Evolutionary conservation across 1,140 invertebrate species (phyloP), one percentile per base, ranked within the genome.

Genomic region (Cotesia chilonis): DNA sequence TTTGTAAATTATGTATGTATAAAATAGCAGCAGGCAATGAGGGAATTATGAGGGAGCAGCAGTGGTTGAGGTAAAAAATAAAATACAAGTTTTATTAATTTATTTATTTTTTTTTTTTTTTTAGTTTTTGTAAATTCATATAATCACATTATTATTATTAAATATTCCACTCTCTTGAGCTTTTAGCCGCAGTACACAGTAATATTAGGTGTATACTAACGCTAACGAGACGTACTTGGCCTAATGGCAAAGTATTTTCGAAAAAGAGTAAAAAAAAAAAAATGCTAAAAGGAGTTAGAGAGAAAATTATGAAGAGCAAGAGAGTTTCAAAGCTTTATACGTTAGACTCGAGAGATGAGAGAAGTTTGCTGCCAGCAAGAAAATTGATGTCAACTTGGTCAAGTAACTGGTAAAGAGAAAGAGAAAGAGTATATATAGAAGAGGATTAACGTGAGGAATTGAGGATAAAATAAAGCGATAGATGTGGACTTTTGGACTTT

Each of bases 381-480:
- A 66, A 17, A 66, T 66, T 51, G 64, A 47, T 66, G 64, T 66
- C 64, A 66, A 66, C n/a, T 66, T 66, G 14, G 12, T 47, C 20
- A n/a, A 66, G 41, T 47, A 66, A 38, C 41, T 51, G 64, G 38
- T 41, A 59, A 59, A 20, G 20, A 20, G 20, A 59, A 20, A 10
- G 20, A 38, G 64, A 10, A 51, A 38, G 64, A 14, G 38, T 37
- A 14, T 66, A n/a, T 17, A 14, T 7, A 14, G 36, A 14, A 41
- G 9, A 52, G 36, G 36, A 64, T 37, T 38, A 51, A 66, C 20
- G 64, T 47, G 35, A 66, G 47, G 37, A 37, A 64, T 47, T 64
- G 61, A 51, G 38, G 47, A 52, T 47, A 47, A 20, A n/a, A 59
- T 59, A 20, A 59, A 59, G 20, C 7, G 20, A 59, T 20, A 20